Evolutionary conservation across 2,888 invertebrate species (phyloP), one percentile per base, ranked within the genome.

Genomic region (Lycaena phlaeas): DNA sequence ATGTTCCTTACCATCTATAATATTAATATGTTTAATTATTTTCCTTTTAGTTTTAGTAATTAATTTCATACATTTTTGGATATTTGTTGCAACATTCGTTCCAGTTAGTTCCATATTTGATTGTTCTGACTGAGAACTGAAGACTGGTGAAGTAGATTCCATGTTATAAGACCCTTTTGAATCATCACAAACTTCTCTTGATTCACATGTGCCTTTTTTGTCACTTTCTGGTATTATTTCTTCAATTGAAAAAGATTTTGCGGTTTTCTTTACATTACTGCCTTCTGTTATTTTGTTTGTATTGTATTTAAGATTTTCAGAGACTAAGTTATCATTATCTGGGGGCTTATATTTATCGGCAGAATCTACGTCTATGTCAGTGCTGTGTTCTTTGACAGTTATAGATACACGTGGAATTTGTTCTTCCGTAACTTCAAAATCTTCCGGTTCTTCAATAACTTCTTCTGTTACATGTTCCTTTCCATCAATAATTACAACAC

Each of bases 391-490:
- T 58, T 85, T 85, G 0, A 88, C 88, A 56, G 88, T 90, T 27
- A 92, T 91, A 43, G 89, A 89, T 10, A 92, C 89, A 52, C 89
- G 84, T 1, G 92, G 92, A 52, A 91, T 88, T 53, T 89, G 88
- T 68, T 93, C 90, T 61, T 91, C 91, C 22, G 87, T 87, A 6
- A 91, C 84, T 71, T 92, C 91, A 3, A 92, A 78, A 64, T 90
- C 89, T 58, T 92, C 94, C 0, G 95, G 95, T 66, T 94, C 94
- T 59, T 95, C 95, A 29, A 94, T 85, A 0, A 94, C 74, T 75
- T 95, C 94, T 69, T 95, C 95, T 4, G 90, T 90, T 0, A 93
- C 87, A 45, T 91, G 91, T 73, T 95, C 95, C 70, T 93, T 92
- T 0, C 95, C 95, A 63, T 95, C 91, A 43, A 94, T 88, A 3